These are phyloP conservation scores for Tinea trinotella DNA, from an alignment of 2,888 invertebrate species.

Conservation along the genomic window DNA sequence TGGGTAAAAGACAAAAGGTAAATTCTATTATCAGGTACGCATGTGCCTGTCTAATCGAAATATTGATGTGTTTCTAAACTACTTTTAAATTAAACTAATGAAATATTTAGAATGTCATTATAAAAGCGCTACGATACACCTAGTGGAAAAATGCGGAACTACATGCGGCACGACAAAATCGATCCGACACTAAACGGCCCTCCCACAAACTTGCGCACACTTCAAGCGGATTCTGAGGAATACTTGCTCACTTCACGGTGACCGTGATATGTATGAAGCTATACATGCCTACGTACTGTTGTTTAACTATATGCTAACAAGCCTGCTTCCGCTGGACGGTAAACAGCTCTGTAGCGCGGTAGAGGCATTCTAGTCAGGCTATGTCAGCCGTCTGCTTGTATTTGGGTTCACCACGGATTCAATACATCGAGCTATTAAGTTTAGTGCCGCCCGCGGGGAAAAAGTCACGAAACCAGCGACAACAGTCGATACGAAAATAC, in stretches of 20 bases:
- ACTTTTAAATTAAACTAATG: not conserved
- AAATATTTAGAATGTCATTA: conserved; percentile 12
- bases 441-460: conserved; percentile 32
- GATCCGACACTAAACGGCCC: conserved; percentile 44
- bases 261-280: conserved; percentile 49
- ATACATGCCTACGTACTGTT: conserved; percentile 42
- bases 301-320: conserved; percentile 58
- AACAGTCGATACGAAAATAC: conserved; percentile 27
- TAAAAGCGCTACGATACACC: not conserved
- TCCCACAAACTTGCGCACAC: conserved; percentile 40
- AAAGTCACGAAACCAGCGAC: conserved; percentile 30
- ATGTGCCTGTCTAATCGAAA: conserved; percentile 15
- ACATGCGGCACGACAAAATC: conserved; percentile 31
- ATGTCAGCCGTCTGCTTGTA: conserved; percentile 31
- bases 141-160: conserved; percentile 10
- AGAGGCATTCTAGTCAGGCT: conserved; percentile 17
- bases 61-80: not conserved
- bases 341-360: conserved; percentile 1
- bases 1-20: no score
- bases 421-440: conserved; percentile 28
- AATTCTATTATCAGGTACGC: not conserved
- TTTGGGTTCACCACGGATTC: conserved; percentile 28
- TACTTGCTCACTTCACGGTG: conserved; percentile 53
- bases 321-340: conserved; percentile 32
- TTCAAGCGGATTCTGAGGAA: conserved; percentile 41